These are phyloP conservation scores for Merluccius polli DNA, from an alignment of 2,797 vertebrate species.

Conservation along the genomic window DNA sequence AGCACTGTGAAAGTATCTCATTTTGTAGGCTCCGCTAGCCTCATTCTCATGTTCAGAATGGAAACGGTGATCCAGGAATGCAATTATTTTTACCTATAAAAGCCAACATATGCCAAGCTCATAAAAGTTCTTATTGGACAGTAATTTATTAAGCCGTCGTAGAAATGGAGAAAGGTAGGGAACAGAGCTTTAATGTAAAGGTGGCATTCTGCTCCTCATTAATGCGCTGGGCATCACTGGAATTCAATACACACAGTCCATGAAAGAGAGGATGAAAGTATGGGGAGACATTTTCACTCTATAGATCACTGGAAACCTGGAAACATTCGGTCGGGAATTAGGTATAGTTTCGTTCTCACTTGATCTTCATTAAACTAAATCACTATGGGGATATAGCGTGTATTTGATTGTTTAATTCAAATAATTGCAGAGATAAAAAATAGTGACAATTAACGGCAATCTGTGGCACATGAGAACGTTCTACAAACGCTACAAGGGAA, in stretches of 20 bases:
- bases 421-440: neutral
- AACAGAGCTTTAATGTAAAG: constrained; percentile 55
- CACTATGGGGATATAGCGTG: constrained; percentile 19
- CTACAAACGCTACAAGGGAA: neutral
- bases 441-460: constrained; percentile 27
- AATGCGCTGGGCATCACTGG: constrained; percentile 50
- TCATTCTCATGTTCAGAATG: constrained; percentile 88
- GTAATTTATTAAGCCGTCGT: constrained; percentile 84
- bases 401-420: neutral
- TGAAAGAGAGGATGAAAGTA: constrained; percentile 41
- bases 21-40: constrained; percentile 74
- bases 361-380: constrained; percentile 26
- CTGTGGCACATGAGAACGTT: neutral
- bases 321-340: constrained; percentile 36
- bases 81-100: constrained; percentile 97
- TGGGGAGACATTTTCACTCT: constrained; percentile 47
- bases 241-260: constrained; percentile 55
- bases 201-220: constrained; percentile 64
- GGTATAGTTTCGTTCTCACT: constrained; percentile 19
- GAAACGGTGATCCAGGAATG: constrained; percentile 89
- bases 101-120: constrained; percentile 97
- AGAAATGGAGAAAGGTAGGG: constrained; percentile 64
- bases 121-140: constrained; percentile 93
- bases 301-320: constrained; percentile 50
- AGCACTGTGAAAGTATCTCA: constrained; percentile 94